Percentiles rank a stretch among this genome's conserved stretches.
phyloP scores from a whole-genome alignment of 2,113 vertebrate genomes.

The Camelus bactrianus region DNA sequence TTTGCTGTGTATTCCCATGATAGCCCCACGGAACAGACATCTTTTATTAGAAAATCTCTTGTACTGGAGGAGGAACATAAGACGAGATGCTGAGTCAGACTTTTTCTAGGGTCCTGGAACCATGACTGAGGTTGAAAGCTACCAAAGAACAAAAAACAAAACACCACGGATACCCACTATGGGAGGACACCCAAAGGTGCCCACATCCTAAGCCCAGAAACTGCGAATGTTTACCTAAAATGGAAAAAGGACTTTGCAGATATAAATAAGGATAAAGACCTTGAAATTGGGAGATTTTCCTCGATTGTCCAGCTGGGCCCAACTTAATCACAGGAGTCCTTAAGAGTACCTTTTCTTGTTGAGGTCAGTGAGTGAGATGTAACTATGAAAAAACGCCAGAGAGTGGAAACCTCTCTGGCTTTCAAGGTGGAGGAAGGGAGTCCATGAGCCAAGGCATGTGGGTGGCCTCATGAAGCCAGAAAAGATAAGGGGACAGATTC shows the following conservation, averaged over 20 bases:
- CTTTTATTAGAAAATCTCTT: neutral
- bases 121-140: neutral
- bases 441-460: neutral
- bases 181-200: neutral
- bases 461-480: neutral
- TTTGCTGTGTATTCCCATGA: neutral
- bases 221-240: neutral
- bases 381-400: neutral
- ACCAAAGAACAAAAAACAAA: neutral
- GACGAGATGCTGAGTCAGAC: neutral
- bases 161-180: neutral
- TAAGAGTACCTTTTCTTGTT: neutral
- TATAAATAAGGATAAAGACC: neutral
- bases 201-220: neutral
- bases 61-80: neutral
- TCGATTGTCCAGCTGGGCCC: neutral
- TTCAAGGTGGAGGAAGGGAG: neutral
- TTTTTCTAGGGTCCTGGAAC: neutral
- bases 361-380: neutral
- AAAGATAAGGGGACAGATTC: neutral
- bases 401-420: accelerated
- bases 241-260: neutral
- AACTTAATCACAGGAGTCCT: neutral
- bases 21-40: neutral
- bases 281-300: neutral